These are phyloP conservation scores for Archaeoteleia sp. DNA, from an alignment of 2,888 invertebrate species.

Conservation along the genomic window DNA sequence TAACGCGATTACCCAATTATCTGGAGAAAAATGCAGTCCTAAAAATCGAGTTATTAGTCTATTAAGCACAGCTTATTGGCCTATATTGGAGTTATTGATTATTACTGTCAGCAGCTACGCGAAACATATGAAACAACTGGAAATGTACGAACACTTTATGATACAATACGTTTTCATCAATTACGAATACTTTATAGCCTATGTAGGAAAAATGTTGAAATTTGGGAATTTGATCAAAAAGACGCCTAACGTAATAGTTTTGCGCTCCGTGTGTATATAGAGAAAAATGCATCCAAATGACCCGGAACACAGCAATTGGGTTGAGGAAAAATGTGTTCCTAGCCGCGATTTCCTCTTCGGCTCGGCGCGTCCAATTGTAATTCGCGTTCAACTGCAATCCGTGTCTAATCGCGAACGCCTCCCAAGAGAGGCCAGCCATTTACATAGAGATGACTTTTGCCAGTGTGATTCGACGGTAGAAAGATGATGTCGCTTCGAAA, in stretches of 20 bases:
- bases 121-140: too few species aligned
- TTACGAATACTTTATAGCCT: background rate
- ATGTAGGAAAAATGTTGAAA: too few species aligned
- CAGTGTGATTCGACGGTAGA: conserved; percentile 28
- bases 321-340: conserved; percentile 7
- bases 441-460: conserved; percentile 35
- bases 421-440: conserved; percentile 37
- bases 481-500: conserved; percentile 43
- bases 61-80: conserved; percentile 1
- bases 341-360: conserved; percentile 36
- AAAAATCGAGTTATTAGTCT: conserved; percentile 1
- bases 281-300: too few species aligned
- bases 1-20: conserved; percentile 32
- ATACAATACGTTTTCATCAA: background rate
- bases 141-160: background rate
- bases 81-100: background rate
- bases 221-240: too few species aligned
- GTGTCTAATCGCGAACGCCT: conserved; percentile 46
- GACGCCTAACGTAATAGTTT: too few species aligned
- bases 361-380: conserved; percentile 18
- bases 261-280: too few species aligned
- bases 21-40: background rate
- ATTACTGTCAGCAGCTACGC: background rate
- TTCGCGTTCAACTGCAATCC: conserved; percentile 43
- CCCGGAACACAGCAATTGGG: too few species aligned